A percentile compares a stretch with the other conserved stretches of the same genome.
These are phyloP conservation scores for Micromesistius poutassou DNA, from an alignment of 2,797 vertebrate species.

Conservation along the genomic window DNA sequence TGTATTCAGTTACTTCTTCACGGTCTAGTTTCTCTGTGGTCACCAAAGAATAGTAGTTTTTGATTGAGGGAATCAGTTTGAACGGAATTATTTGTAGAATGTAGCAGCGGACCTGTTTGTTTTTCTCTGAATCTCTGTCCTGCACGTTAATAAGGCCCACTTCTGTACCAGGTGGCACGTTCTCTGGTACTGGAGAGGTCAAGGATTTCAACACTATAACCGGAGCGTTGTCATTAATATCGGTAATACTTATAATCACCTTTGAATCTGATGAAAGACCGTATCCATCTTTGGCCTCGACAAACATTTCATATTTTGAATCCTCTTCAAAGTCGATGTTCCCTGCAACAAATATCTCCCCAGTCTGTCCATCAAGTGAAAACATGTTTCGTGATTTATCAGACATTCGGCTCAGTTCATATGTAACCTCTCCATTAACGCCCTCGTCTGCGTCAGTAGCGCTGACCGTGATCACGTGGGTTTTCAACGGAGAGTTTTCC, in stretches of 20 bases:
- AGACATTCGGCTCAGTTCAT: constrained; percentile 11
- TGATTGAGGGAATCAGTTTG: constrained; percentile 71
- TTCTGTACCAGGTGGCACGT: constrained; percentile 53
- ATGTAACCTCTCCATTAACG: constrained; percentile 16
- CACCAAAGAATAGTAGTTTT: constrained; percentile 74
- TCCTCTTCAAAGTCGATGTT: constrained; percentile 59
- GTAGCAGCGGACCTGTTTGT: constrained; percentile 65
- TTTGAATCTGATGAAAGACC: constrained; percentile 63
- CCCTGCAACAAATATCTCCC: constrained; percentile 47
- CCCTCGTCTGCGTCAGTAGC: constrained; percentile 3
- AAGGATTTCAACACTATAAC: constrained; percentile 68
- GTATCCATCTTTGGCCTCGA: constrained; percentile 73
- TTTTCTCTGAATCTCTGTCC: constrained; percentile 70
- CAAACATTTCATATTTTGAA: constrained; percentile 59
- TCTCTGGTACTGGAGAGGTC: constrained; percentile 65
- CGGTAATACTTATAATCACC: constrained; percentile 64
- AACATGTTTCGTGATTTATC: constrained; percentile 48
- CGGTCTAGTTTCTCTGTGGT: constrained; percentile 61
- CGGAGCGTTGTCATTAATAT: constrained; percentile 80
- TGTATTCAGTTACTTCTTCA: constrained; percentile 54
- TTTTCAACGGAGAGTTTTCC: not conserved
- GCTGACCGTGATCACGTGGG: not conserved
- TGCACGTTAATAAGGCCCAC: constrained; percentile 69
- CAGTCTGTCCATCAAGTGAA: constrained; percentile 71
- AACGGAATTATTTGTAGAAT: constrained; percentile 71